phyloP scores from a whole-genome alignment of 2,888 invertebrate species.

The Psococerastis gibbosa region DNA sequence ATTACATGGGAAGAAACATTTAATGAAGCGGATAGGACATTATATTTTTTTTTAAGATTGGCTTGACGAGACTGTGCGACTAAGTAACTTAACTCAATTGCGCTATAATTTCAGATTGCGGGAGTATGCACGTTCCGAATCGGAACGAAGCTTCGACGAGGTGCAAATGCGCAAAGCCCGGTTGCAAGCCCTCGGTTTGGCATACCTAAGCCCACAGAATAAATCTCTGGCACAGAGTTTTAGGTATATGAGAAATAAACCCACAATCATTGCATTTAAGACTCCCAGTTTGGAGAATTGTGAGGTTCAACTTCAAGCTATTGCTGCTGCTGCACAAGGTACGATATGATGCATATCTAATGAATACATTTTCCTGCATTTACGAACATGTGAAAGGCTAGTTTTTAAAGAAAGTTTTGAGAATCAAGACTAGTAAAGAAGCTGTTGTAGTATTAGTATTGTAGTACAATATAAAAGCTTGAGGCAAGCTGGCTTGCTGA shows the following conservation, averaged over 20 bases:
- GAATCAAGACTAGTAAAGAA: too few species aligned
- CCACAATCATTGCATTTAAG: constrained; percentile 72
- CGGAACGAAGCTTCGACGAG: constrained; percentile 56
- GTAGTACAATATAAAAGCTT: too few species aligned
- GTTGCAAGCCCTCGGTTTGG: constrained; percentile 41
- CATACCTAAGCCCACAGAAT: constrained; percentile 56
- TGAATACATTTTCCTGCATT: too few species aligned
- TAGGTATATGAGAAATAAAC: constrained; percentile 77
- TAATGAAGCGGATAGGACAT: too few species aligned
- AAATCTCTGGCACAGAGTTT: constrained; percentile 67
- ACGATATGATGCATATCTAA: too few species aligned
- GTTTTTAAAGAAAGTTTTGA: too few species aligned
- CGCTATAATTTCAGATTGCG: constrained; percentile 32
- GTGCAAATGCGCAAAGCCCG: constrained; percentile 42
- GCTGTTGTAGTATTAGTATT: too few species aligned
- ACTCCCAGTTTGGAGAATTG: constrained; percentile 59
- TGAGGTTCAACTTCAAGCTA: constrained; percentile 35
- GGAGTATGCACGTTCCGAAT: constrained; percentile 58
- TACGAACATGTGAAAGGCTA: too few species aligned
- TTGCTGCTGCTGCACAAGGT: constrained; percentile 15
- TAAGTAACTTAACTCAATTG: constrained; percentile 8
- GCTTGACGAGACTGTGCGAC: too few species aligned
- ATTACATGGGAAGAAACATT: too few species aligned
- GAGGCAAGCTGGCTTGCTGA: too few species aligned
- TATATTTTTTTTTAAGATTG: constrained; percentile 8